Conservation (phyloP, 2,888 invertebrate genomes). For the Lasioglossum leucozonium region DNA sequence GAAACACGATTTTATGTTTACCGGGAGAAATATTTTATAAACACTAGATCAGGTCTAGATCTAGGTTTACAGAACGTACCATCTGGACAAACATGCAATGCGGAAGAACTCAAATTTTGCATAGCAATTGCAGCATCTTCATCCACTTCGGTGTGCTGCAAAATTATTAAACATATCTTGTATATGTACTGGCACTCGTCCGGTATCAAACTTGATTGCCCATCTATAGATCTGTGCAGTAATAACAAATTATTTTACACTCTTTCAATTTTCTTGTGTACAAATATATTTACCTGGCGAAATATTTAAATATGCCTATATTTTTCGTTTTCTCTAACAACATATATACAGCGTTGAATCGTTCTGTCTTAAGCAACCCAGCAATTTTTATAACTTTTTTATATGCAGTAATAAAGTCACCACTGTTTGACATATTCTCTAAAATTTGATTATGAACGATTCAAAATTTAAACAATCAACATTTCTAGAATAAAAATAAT, state of each 20-base stretch:
- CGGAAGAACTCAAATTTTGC: constrained; percentile 53
- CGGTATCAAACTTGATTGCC: constrained; percentile 32
- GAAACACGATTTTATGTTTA: constrained; percentile 30
- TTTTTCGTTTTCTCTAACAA: constrained; percentile 66
- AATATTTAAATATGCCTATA: constrained; percentile 64
- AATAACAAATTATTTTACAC: constrained; percentile 12
- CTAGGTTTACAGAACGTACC: no score
- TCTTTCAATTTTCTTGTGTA: background rate
- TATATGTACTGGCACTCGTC: constrained; percentile 58
- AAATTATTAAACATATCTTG: constrained; percentile 54
- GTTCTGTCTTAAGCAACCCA: constrained; percentile 67
- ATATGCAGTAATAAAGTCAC: constrained; percentile 47
- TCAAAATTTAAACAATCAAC: background rate
- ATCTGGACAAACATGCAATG: constrained; percentile 61
- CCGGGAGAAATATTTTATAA: background rate
- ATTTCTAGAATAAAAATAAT: constrained; percentile 22
- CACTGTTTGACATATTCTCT: constrained; percentile 40
- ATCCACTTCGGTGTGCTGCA: constrained; percentile 50
- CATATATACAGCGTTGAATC: constrained; percentile 62
- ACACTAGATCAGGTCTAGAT: no score
- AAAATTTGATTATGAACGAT: constrained; percentile 42
- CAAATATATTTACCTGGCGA: constrained; percentile 64
- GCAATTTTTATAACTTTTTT: constrained; percentile 69
- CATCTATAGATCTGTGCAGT: constrained; percentile 34
- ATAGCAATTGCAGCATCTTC: constrained; percentile 41